Evolutionary conservation across 2,797 vertebrate species (phyloP).

Genomic region (Australoheros facetus): DNA sequence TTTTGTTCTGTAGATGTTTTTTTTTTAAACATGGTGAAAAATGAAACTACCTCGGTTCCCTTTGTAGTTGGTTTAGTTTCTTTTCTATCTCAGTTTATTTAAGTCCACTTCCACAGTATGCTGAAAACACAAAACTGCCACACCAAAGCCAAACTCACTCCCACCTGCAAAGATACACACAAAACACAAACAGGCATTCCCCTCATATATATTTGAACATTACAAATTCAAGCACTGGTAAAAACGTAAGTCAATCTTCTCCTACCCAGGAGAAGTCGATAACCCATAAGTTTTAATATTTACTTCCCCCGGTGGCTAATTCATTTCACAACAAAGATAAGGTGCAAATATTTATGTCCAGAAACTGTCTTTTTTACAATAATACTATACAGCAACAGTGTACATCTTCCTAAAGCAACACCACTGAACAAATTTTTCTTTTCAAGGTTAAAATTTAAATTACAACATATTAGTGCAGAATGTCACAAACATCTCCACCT

Average conservation of each 20-base stretch:
- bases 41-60: constrained; percentile 25
- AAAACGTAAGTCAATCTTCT: constrained; percentile 17
- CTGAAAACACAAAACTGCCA: constrained; percentile 22
- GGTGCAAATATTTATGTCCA: constrained; percentile 9
- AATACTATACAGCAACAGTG: background rate
- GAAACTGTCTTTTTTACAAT: background rate
- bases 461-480: background rate
- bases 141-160: constrained; percentile 26
- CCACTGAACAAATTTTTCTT: background rate
- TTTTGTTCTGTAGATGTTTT: constrained; percentile 29
- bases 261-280: constrained; percentile 4
- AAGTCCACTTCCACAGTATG: constrained; percentile 12
- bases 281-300: constrained; percentile 15
- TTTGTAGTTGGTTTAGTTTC: background rate
- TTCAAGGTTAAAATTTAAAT: background rate
- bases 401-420: background rate
- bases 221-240: constrained; percentile 3
- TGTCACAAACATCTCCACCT: background rate
- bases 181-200: background rate
- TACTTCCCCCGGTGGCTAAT: constrained; percentile 20
- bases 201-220: constrained; percentile 5
- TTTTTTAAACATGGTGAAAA: constrained; percentile 36
- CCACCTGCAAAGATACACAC: constrained; percentile 20
- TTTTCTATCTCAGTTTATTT: constrained; percentile 26
- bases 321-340: constrained; percentile 15